phyloP scores from a whole-genome alignment of 2,113 vertebrate genomes.

The Elanoides forficatus region DNA sequence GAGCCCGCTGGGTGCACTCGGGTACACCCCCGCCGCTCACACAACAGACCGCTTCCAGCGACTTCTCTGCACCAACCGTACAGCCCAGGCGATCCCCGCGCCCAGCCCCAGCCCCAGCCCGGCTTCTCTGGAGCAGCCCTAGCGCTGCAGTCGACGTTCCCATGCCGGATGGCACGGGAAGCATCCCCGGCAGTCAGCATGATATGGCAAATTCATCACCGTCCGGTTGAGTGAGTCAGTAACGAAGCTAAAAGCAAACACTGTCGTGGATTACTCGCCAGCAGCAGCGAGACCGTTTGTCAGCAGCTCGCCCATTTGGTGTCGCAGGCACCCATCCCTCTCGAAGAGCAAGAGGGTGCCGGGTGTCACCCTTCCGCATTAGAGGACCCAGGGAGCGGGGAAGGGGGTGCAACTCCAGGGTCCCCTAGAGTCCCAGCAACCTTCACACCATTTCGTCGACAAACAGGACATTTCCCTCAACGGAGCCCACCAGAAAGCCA shows the following conservation, averaged over 20 bases:
- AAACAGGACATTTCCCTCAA: neutral
- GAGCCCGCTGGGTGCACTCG: neutral
- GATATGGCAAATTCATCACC: neutral
- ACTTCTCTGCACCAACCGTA: neutral
- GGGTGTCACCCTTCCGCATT: neutral
- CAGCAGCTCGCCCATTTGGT: neutral
- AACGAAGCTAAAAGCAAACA: neutral
- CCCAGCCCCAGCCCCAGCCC: neutral
- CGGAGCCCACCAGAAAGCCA: neutral
- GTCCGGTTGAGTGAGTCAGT: neutral
- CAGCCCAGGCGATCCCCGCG: rapidly evolving
- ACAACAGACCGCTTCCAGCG: neutral
- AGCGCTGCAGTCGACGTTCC: rapidly evolving
- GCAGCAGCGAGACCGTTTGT: neutral
- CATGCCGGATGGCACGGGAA: rapidly evolving
- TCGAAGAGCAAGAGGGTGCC: neutral
- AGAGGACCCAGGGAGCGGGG: neutral
- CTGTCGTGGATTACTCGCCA: neutral
- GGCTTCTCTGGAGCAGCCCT: neutral
- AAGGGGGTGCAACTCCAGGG: neutral
- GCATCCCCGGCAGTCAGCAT: neutral
- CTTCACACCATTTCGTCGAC: neutral
- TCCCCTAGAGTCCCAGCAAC: neutral
- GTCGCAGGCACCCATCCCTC: neutral
- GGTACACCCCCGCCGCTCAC: neutral